Conservation (phyloP, 2,113 vertebrate genomes). For the Phylloscopus trochilus region DNA sequence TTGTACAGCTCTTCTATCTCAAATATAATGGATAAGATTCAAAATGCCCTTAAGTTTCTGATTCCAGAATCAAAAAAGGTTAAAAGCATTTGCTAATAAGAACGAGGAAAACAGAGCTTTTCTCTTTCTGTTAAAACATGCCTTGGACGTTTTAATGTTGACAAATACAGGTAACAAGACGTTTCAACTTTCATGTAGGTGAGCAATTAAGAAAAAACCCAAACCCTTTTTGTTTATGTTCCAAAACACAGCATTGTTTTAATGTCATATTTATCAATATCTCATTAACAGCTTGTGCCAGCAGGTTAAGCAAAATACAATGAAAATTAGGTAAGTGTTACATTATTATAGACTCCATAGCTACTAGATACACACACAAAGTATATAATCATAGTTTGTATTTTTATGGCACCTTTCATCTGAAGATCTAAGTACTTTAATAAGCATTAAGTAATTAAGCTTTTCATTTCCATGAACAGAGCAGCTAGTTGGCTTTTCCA, state of each 20-base stretch:
- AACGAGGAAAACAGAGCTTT: conserved; percentile 10
- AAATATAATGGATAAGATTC: not conserved
- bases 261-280: conserved; percentile 27
- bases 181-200: conserved; percentile 9
- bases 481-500: not conserved
- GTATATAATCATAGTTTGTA: not conserved
- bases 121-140: conserved; percentile 28
- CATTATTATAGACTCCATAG: not conserved
- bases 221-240: not conserved
- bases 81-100: not conserved
- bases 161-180: conserved; percentile 4
- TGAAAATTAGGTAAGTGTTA: conserved; percentile 11
- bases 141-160: not conserved
- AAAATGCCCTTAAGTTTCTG: not conserved
- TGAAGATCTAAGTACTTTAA: conserved; percentile 1
- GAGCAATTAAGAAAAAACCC: not conserved
- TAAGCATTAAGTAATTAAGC: conserved; percentile 19
- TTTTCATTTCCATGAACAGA: not conserved
- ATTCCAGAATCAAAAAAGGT: not conserved
- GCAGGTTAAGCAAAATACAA: conserved; percentile 25
- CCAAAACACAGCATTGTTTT: conserved; percentile 9
- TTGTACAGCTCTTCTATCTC: not conserved
- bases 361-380: not conserved
- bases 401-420: conserved; percentile 44
- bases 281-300: conserved; percentile 33